Evolutionary conservation across 53 echinoderm and acorn worm species (phyloP), one percentile per base, ranked within the genome.

Genomic region (Paelopatides confundens): DNA sequence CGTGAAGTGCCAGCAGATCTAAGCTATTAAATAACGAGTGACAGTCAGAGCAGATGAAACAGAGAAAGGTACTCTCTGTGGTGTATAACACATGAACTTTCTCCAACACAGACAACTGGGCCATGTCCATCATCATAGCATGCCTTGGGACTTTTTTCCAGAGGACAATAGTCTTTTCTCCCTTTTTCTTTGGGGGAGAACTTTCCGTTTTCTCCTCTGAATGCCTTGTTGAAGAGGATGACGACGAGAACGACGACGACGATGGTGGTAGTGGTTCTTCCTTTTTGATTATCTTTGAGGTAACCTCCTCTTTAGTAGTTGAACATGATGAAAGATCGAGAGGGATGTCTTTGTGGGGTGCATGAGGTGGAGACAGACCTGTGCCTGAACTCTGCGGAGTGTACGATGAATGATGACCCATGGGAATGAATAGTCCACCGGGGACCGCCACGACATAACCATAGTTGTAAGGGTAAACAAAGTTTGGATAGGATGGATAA

Each of bases 51-150:
- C 79, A 79, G 12, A 79, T 79, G 54, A 79, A 79, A 79, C 79
- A 79, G 33, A 79, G 79, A 26, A 79, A 79, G 26, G 51, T 51
- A 79, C 79, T 79, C 24, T 79, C 79, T 15, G 79, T 79, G 13
- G 79, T 79, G 33, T 79, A 79, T 12, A 79, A 32, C 18, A 79
- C 79, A 79, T 79, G 79, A 30, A 79, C 79, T 32, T 79, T 79
- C 79, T 79, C 79, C 53, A 79, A 53, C 33, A 79, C 79, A 52
- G 79, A 79, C 0, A 79, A 48, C 53, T 79, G 79, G 15, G 79
- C 79, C 79, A 79, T 51, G 33, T 79, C 79, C 79, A 79, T 79
- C 79, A 79, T 79, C 79, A 79, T 79, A 12, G 79, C 79, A 79
- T 79, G 51, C 34, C 79, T 48, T 52, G 79, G 51, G 15, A 79